Evolutionary conservation across 35 echinoderm and acorn worm species (phyloP), one percentile per base, ranked within the genome.

Genomic region (Ophioderma brevispina): DNA sequence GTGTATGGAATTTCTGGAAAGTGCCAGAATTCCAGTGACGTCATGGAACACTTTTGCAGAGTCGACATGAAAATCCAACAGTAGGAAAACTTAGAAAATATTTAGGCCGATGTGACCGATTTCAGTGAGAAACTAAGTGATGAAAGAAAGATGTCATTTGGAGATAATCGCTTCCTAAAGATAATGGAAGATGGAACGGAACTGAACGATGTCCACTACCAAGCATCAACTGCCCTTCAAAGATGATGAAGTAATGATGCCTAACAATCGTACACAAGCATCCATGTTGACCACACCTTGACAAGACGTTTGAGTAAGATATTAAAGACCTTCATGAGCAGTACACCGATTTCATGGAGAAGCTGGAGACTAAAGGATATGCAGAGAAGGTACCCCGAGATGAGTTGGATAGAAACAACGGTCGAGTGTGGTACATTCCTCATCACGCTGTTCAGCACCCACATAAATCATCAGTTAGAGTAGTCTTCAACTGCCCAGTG

Each of bases 231-330:
- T 52, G 21, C 46, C 46, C 8, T 52, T 52, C 21, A 8, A 18
- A 1, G 33, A 30, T 19, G 13, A 55, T 31, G 8, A 8, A 11
- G 1, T 64, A 32, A 32, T 64, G 32, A 23, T 87, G 55, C 85
- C 85, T 39, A 87, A 87, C 36, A 87, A 87, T 40, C 1, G 19
- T 4, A 78, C 10, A 14, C 85, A 76, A 39, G 85, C 85, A 76
- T n/a, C 78, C 25, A 38, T 21, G 37, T 76, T 38, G 34, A 23
- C 4, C 4, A 75, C 5, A 18, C 25, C 33, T 38, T 87, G 38
- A 37, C 25, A 30, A 37, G 37, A 87, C 18, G 32, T 50, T 87
- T 25, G 34, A 1, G 5, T 78, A 87, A 36, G n/a, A 77, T 39
- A n/a, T n/a, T n/a, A 17, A 75, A 30, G 55, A 87, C 6, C 32